phyloP scores from a whole-genome alignment of 2,113 vertebrate species.

The Spea bombifrons region DNA sequence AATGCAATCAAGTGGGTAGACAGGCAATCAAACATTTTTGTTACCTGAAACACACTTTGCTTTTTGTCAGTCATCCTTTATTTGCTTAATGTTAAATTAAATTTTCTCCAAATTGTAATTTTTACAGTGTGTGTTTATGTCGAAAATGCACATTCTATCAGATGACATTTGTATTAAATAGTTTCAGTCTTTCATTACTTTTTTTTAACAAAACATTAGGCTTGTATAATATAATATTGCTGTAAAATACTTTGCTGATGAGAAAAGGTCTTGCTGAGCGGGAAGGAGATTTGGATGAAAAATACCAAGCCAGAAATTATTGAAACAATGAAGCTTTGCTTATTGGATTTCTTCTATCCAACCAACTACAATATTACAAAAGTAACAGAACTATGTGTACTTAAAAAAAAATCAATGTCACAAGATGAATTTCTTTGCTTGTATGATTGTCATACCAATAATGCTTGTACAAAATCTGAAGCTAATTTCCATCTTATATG shows the following conservation, averaged over 20 bases:
- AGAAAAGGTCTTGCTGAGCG: conserved; percentile 16
- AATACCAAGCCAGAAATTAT: conserved; percentile 50
- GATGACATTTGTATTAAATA: background rate
- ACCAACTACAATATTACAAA: conserved; percentile 11
- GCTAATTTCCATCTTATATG: background rate
- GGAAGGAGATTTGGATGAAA: conserved; percentile 37
- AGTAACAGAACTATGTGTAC: background rate
- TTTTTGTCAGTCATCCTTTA: conserved; percentile 2
- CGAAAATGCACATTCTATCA: conserved; percentile 18
- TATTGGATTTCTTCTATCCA: conserved; percentile 51
- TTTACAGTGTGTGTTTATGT: conserved; percentile 33
- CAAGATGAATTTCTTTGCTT: background rate
- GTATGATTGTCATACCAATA: background rate
- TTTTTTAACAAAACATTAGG: conserved; percentile 50
- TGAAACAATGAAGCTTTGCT: conserved; percentile 49
- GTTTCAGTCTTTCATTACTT: conserved; percentile 24
- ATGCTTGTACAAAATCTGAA: background rate
- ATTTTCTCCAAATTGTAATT: conserved; percentile 57
- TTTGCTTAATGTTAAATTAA: conserved; percentile 50
- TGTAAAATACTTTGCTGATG: background rate
- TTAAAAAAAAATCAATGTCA: conserved; percentile 14
- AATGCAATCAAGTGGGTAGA: background rate
- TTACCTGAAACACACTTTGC: conserved; percentile 10
- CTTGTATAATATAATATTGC: conserved; percentile 15
- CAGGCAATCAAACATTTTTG: background rate